A percentile compares a stretch with the other conserved stretches of the same genome.
Evolutionary conservation across 2,888 invertebrate genomes (phyloP).

Genomic region (Altica lythri): DNA sequence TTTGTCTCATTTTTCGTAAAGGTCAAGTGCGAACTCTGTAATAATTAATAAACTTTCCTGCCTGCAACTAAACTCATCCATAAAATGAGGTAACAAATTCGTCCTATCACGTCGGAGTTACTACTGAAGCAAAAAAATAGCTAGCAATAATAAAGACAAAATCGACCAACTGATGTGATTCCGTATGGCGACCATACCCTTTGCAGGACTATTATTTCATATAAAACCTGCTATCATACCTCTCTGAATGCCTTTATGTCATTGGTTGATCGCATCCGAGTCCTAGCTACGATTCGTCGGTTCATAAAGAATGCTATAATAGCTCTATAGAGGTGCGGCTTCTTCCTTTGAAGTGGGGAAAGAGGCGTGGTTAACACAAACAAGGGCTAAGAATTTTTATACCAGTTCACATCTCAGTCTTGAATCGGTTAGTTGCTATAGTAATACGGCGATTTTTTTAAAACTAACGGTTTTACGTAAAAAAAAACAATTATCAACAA

Average conservation of each 20-base stretch:
- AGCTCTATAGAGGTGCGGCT: constrained; percentile 44
- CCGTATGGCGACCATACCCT: constrained; percentile 47
- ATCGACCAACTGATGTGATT: constrained; percentile 37
- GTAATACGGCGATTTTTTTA: constrained; percentile 32
- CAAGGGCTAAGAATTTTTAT: constrained; percentile 51
- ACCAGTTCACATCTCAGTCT: constrained; percentile 45
- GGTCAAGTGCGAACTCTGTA: too few species aligned
- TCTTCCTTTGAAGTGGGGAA: constrained; percentile 30
- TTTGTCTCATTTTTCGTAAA: too few species aligned
- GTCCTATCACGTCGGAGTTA: too few species aligned
- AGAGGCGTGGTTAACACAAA: constrained; percentile 42
- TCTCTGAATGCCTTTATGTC: constrained; percentile 29
- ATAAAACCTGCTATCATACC: constrained; percentile 43
- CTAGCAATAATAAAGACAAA: constrained; percentile 31
- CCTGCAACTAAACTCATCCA: too few species aligned
- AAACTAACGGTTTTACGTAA: constrained; percentile 33
- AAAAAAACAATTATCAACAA: background rate
- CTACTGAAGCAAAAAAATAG: constrained; percentile 26
- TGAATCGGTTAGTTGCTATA: constrained; percentile 34
- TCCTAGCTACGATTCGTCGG: constrained; percentile 40
- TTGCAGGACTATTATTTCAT: constrained; percentile 48
- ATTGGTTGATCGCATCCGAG: constrained; percentile 39
- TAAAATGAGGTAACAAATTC: too few species aligned
- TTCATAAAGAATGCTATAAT: constrained; percentile 46
- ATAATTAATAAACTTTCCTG: too few species aligned